Base-by-base conservation (phyloP, 2,888 invertebrate species). In the Hemicrepidius hirtus region DNA sequence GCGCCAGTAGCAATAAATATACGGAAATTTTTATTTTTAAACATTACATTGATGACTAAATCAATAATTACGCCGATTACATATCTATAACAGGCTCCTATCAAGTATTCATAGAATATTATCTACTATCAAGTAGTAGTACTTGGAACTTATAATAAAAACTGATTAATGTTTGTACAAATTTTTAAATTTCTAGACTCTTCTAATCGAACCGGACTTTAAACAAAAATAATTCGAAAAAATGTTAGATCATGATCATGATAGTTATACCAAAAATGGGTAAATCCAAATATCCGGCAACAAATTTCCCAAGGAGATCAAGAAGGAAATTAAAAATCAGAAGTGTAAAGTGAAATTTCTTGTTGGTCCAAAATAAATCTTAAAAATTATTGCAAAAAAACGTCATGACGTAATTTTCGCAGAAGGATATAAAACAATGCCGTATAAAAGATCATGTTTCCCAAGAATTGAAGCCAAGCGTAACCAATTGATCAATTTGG, bases 21-120 rank as follows among this genome's bases (percentile, higher is more conserved):
- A 18, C 49, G 12, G 49, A 21, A 1, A 40, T 40, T 49, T 16
- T 53, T 16, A 32, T 21, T 53, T 28, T 53, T 24, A 32, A 53
- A 32, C 20, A 53, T 32, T 50, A 28, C 28, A 53, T 0, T 12
- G 53, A 28, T 53, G 28, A 53, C 53, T 53, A 53, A 53, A 53
- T 32, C 32, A 28, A 53, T 53, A 53, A 53, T 24, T 16, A 24
- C 3, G 10, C n/a, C 28, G 32, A 53, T 28, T 28, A 16, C 55
- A 18, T 55, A 55, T 55, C 55, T 55, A 35, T 13, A 16, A 0
- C 50, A 50, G 21, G 20, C 50, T n/a, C 24, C 1, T 50, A 50
- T 50, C 50, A 55, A 16, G 32, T 35, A 16, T 28, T 55, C 32
- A 28, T 55, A 7, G 55, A 55, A 55, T 12, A 24, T 21, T 50